These are phyloP conservation scores for Calcarius lapponicus DNA, from an alignment of 2,797 vertebrate genomes.

Conservation along the genomic window DNA sequence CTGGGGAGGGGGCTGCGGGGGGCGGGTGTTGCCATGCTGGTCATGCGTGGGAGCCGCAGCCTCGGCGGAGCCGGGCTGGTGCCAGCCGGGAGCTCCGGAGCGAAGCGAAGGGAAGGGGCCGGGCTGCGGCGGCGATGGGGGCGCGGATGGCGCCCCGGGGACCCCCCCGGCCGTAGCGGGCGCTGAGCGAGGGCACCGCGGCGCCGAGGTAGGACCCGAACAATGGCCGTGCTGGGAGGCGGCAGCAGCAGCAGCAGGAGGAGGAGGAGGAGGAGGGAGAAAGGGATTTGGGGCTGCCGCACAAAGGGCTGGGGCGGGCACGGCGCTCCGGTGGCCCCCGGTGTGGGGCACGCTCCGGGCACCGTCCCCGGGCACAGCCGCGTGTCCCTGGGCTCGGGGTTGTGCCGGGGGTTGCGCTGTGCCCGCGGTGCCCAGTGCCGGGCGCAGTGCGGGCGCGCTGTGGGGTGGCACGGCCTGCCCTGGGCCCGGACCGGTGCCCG, in stretches of 20 bases:
- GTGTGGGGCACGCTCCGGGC: neutral
- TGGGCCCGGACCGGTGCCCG: neutral
- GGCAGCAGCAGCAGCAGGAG: neutral
- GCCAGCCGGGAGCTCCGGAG: conserved; percentile 12
- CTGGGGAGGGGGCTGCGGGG: neutral
- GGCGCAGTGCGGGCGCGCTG: accelerated
- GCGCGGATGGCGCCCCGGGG: neutral
- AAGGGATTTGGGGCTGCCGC: neutral
- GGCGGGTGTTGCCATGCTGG: conserved; percentile 43
- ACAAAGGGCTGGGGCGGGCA: neutral
- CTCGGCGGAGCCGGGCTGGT: neutral
- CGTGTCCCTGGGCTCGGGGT: neutral
- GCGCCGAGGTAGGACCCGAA: conserved; percentile 25
- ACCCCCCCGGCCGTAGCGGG: neutral
- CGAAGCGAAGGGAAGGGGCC: conserved; percentile 10
- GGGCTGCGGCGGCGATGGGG: neutral
- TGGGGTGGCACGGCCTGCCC: neutral
- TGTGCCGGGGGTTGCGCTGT: neutral
- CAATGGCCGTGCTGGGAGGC: neutral
- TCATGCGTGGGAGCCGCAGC: conserved; percentile 53
- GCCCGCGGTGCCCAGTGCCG: accelerated
- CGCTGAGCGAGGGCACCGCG: neutral
- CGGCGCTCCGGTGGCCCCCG: neutral
- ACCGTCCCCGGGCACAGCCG: accelerated
- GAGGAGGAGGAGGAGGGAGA: neutral